These are phyloP conservation scores for Thaumetopoea pityocampa DNA, from an alignment of 1,140 invertebrate genomes.

Conservation along the genomic window DNA sequence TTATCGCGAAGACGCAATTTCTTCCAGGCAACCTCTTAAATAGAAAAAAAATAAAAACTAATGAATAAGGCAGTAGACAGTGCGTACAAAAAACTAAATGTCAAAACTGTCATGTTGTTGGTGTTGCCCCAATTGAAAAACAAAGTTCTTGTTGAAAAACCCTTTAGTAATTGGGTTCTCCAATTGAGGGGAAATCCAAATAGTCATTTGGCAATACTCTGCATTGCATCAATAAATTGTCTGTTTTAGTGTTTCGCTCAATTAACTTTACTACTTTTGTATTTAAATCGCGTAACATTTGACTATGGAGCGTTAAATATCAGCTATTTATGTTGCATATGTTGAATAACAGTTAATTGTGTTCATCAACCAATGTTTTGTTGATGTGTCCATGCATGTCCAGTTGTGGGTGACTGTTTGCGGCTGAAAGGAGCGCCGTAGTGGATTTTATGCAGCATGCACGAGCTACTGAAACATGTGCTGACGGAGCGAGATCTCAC, in stretches of 20 bases:
- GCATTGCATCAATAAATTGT: conserved; percentile 11
- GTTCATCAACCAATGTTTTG: conserved; percentile 5
- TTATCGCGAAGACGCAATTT: too few relatives aligned
- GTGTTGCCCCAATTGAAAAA: too few relatives aligned
- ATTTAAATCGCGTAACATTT: background rate
- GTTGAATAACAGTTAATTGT: conserved; percentile 9
- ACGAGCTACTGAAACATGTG: conserved; percentile 92
- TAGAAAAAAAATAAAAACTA: too few relatives aligned
- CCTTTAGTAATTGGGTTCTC: too few relatives aligned
- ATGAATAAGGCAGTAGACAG: too few relatives aligned
- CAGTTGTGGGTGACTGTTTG: conserved; percentile 22
- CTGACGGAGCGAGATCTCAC: conserved; percentile 91
- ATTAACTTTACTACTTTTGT: conserved; percentile 20
- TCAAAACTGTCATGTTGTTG: too few relatives aligned
- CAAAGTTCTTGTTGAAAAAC: too few relatives aligned
- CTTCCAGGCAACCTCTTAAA: too few relatives aligned
- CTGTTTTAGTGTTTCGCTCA: conserved; percentile 17
- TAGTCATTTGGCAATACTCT: too few relatives aligned
- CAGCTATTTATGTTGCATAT: conserved; percentile 1
- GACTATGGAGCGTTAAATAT: conserved; percentile 1
- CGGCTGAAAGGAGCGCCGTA: conserved; percentile 5
- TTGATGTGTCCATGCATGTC: conserved; percentile 19
- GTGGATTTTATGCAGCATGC: conserved; percentile 82
- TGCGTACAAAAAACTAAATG: too few relatives aligned
- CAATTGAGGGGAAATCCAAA: too few relatives aligned